Base-by-base conservation (phyloP, 2,888 invertebrate genomes). In the Tiliacea aurago region DNA sequence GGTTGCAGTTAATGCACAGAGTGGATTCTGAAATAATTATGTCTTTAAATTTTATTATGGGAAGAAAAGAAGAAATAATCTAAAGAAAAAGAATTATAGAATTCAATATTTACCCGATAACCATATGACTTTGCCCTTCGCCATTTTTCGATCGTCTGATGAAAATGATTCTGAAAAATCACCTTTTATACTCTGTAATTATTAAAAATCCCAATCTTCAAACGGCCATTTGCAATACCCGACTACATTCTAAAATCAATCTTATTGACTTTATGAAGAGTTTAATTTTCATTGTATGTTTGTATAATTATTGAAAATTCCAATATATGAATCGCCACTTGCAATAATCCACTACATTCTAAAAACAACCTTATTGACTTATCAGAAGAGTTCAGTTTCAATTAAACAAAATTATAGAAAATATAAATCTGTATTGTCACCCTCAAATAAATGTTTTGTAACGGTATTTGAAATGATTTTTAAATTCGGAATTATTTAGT, bases 141-240 rank as follows among this genome's bases (percentile, higher is more conserved):
- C 92, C 94, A 95, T 95, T 78, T 90, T 92, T 88, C 87, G 89
- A 87, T 91, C 93, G 90, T 93, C 93, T 94, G 90, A 89, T 89
- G 69, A 43, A 70, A 56, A 41, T 10, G 0, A 5, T 37, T 4
- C 23, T 28, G 33, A 53, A 58, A 53, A 20, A 20, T 58, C 18
- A 49, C 63, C 88, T 90, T 92, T 89, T 90, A 92, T 89, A 88
- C 76, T 33, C 55, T 20, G n/a, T 53, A 75, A 71, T 43, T 41
- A 71, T 18, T 61, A 7, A 71, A 59, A 53, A 62, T 23, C 37
- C 1, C 0, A 53, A 69, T 13, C 28, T 4, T 11, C 0, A 5
- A 47, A 5, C 47, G 37, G 49, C 78, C 66, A 82, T 72, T 59
- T 66, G 4, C 1, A 59, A 53, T 18, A 15, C 7, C 18, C 6